Evolutionary conservation across 2,113 vertebrate species (phyloP), one percentile per base, ranked within the genome.

Genomic region (Jaculus jaculus): DNA sequence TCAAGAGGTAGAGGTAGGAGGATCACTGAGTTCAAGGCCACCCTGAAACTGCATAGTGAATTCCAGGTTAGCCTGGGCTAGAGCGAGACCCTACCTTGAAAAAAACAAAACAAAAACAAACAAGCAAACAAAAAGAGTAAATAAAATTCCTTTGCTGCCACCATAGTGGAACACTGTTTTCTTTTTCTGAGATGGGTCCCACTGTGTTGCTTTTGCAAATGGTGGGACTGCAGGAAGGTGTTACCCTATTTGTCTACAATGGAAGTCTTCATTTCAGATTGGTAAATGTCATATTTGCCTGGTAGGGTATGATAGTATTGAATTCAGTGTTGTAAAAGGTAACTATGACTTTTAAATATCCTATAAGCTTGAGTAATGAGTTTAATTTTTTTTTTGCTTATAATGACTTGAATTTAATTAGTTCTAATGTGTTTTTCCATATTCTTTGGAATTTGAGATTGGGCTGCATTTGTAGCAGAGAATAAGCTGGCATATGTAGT

Each of bases 311-410:
- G 39, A 68, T 87, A 23, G 72, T 39, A 58, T 47, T 81, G 39
- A 51, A 7, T 89, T 92, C 90, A 71, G 65, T 68, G 16, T 80
- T 77, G 65, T 68, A 63, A 82, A 87, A 34, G 65, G 51, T 81
- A 60, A 51, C 24, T 26, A 0, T 66, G 65, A 54, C 74, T 94
- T 89, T 73, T 34, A 71, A 78, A 63, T 85, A 84, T 81, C 24
- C 12, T 82, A 20, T 10, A 17, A 90, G 21, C 74, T 88, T 86
- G 63, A 51, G n/a, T 61, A 78, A 68, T 74, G 13, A 51, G 78
- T 92, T 94, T 90, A 85, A 65, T 47, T 47, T 47, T 63, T 47
- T 63, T 84, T 96, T 92, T 87, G 90, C 60, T 90, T 83, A 21
- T 90, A 37, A 83, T 83, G 82, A 75, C 51, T 74, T 89, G 63